Base-by-base conservation (phyloP, 64 coral and sea anemone genomes). In the Montipora capricornis region DNA sequence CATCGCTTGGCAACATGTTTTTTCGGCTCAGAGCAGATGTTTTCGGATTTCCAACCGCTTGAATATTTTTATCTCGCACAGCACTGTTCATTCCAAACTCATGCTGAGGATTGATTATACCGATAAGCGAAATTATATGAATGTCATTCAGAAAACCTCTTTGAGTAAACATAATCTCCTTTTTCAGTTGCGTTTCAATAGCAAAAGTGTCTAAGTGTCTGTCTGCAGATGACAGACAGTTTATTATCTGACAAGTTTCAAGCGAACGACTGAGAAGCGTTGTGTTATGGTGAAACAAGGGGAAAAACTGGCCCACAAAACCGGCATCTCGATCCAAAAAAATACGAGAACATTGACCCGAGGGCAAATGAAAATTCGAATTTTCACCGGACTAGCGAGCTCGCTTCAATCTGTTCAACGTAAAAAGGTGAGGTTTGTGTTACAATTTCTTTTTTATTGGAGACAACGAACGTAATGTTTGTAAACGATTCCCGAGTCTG, bases 331-430 rank as follows among this genome's bases (percentile, higher is more conserved):
- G 64, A 91, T 98, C 13, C 93, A 95, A 78, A 92, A 95, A 78
- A 92, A 98, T 20, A 95, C 96, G 14, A 89, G 78, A 1, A 79
- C 96, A 0, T 69, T 98, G 2, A 95, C 96, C 8, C 94, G 91
- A 2, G 96, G 96, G 74, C 93, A 94, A 67, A 92, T 93, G 84
- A 77, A 93, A 70, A 98, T 98, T 48, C 69, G 96, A 8, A 81
- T 98, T 77, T 80, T 98, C 4, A 95, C 88, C 47, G 96, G 96
- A 9, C 44, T 95, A 5, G 68, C 92, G 14, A 88, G 93, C 8
- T 69, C 87, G 10, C 51, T 94, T 2, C 62, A 86, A 4, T 88
- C 92, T 81, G 46, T 67, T 10, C 92, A 80, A 2, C 17, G 93
- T 46, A 94, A 77, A 44, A 85, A 98, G 96, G 96, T 96, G 74